Evolutionary conservation across 2,797 vertebrate genomes (phyloP).

Genomic region (Crocodylus rhombifer): DNA sequence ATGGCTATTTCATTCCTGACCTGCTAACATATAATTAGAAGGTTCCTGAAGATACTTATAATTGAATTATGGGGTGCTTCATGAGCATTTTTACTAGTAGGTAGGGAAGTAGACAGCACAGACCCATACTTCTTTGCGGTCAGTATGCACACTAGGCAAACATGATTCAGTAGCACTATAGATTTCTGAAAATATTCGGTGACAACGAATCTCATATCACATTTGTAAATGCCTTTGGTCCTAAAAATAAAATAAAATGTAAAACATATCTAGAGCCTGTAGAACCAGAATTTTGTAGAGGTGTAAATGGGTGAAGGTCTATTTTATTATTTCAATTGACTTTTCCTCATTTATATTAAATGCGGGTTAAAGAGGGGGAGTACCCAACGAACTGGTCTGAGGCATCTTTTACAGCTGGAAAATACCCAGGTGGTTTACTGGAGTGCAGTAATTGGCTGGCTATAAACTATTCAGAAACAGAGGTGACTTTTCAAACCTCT

Average conservation of each 20-base stretch:
- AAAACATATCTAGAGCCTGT: constrained; percentile 67
- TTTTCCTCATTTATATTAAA: constrained; percentile 57
- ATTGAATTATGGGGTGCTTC: constrained; percentile 75
- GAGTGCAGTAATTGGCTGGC: constrained; percentile 65
- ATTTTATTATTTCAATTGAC: constrained; percentile 66
- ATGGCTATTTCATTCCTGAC: constrained; percentile 73
- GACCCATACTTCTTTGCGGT: constrained; percentile 43
- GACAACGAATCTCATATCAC: constrained; percentile 39
- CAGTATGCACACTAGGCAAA: constrained; percentile 52
- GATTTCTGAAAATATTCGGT: constrained; percentile 69
- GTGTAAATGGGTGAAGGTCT: constrained; percentile 52
- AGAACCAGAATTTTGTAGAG: constrained; percentile 63
- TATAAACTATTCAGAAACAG: constrained; percentile 74
- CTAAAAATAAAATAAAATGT: constrained; percentile 74
- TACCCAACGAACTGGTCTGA: constrained; percentile 65
- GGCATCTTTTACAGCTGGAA: constrained; percentile 67
- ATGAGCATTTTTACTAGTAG: constrained; percentile 64
- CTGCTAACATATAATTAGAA: constrained; percentile 74
- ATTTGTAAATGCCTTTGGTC: constrained; percentile 41
- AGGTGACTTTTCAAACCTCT: constrained; percentile 68
- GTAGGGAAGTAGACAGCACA: constrained; percentile 61
- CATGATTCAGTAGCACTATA: constrained; percentile 60
- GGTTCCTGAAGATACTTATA: constrained; percentile 74
- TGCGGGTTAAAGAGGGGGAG: constrained; percentile 55
- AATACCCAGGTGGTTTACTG: constrained; percentile 70